Conservation (phyloP, 1,140 invertebrate genomes). For the Elysia chlorotica region DNA sequence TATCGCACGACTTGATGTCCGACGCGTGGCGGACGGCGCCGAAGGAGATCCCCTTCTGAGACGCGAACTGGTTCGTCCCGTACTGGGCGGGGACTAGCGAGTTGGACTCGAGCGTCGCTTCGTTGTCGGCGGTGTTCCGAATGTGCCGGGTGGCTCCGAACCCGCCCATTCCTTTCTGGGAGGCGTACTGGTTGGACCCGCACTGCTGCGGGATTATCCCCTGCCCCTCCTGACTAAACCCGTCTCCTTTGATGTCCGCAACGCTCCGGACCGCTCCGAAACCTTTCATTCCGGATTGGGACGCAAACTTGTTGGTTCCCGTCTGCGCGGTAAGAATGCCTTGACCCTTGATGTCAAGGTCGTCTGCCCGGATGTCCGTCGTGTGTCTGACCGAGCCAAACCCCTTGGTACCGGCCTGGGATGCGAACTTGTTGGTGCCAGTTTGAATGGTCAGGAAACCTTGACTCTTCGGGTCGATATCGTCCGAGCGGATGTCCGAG, state of each 20-base stretch:
- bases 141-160: constrained; percentile 90
- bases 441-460: too few relatives aligned
- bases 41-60: too few relatives aligned
- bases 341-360: constrained; percentile 66
- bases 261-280: constrained; percentile 39
- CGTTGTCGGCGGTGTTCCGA: constrained; percentile 53
- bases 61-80: constrained; percentile 76
- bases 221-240: constrained; percentile 66
- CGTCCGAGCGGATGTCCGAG: too few relatives aligned
- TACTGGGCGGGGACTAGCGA: constrained; percentile 90
- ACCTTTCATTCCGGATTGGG: constrained; percentile 84
- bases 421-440: too few relatives aligned
- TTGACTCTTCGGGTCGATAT: too few relatives aligned
- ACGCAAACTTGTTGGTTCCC: constrained; percentile 86
- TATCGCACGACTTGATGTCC: too few relatives aligned
- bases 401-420: too few relatives aligned
- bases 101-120: constrained; percentile 75
- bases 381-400: constrained; percentile 90
- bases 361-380: constrained; percentile 43
- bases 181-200: constrained; percentile 80
- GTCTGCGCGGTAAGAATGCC: constrained; percentile 87
- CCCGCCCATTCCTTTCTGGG: constrained; percentile 65
- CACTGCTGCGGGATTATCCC: constrained; percentile 86
- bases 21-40: too few relatives aligned
- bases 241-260: constrained; percentile 38